phyloP scores from a whole-genome alignment of 2,113 vertebrate species.

The Theropithecus gelada region DNA sequence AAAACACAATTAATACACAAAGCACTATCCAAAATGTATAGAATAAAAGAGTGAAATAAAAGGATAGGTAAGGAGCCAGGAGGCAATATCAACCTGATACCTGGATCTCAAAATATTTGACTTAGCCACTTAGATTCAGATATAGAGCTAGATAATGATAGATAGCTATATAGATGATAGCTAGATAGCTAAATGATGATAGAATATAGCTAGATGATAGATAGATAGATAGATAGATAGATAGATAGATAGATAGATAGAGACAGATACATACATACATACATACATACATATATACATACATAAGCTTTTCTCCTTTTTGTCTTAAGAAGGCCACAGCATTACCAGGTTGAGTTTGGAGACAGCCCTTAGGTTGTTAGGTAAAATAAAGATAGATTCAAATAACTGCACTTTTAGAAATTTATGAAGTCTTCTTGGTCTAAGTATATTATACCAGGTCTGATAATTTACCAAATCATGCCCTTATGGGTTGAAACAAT shows the following conservation, averaged over 20 bases:
- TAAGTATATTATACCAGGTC: slow-evolving; percentile 17
- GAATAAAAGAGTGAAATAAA: background rate
- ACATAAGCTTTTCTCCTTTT: background rate
- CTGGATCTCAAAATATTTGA: background rate
- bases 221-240: background rate
- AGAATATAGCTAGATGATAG: background rate
- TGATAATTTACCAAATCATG: slow-evolving; percentile 47
- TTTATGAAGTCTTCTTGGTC: background rate
- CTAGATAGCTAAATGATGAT: background rate
- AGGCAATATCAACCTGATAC: background rate
- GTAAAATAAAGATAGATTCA: slow-evolving; percentile 34
- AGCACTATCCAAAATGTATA: background rate
- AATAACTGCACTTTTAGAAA: slow-evolving; percentile 45
- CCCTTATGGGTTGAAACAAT: slow-evolving; percentile 44
- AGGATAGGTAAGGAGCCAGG: background rate
- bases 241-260: background rate
- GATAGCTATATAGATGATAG: background rate
- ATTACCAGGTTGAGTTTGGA: background rate
- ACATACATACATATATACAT: background rate
- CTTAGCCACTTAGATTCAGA: background rate
- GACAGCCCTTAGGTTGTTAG: background rate
- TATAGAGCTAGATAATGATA: background rate
- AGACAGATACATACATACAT: background rate
- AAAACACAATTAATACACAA: background rate
- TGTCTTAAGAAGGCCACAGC: background rate